phyloP scores from a whole-genome alignment of 2,888 invertebrate genomes.

The Eurois occulta region DNA sequence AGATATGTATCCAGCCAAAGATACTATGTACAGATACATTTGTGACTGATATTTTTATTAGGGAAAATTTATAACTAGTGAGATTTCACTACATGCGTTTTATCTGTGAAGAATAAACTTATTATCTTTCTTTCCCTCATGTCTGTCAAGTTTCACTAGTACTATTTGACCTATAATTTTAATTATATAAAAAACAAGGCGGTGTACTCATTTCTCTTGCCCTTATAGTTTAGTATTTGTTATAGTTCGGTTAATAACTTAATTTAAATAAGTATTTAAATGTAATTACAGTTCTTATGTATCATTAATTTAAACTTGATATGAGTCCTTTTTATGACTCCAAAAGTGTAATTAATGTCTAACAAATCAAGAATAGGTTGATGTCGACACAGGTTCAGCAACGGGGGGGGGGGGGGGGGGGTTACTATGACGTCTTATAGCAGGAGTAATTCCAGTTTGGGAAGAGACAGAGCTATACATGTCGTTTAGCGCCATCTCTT shows the following conservation, averaged over 20 bases:
- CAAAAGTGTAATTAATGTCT: conserved; percentile 30
- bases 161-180: conserved; percentile 16
- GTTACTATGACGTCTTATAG: too few species aligned
- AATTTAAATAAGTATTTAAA: conserved; percentile 35
- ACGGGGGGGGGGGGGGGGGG: too few species aligned
- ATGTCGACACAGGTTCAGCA: background rate
- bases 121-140: background rate
- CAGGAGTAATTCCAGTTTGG: too few species aligned
- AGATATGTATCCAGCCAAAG: conserved; percentile 62
- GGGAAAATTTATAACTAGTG: conserved; percentile 12
- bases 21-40: conserved; percentile 55
- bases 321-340: background rate
- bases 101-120: background rate
- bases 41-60: conserved; percentile 61
- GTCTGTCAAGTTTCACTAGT: conserved; percentile 2
- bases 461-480: too few species aligned
- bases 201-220: conserved; percentile 60
- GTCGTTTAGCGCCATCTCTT: too few species aligned
- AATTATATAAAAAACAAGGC: conserved; percentile 43
- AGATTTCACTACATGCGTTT: background rate
- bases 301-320: background rate
- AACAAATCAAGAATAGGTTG: background rate
- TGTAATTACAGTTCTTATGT: background rate
- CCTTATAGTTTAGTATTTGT: conserved; percentile 38
- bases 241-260: conserved; percentile 21